These are phyloP conservation scores for Motacilla alba DNA, from an alignment of 2,113 vertebrate species.

Conservation along the genomic window DNA sequence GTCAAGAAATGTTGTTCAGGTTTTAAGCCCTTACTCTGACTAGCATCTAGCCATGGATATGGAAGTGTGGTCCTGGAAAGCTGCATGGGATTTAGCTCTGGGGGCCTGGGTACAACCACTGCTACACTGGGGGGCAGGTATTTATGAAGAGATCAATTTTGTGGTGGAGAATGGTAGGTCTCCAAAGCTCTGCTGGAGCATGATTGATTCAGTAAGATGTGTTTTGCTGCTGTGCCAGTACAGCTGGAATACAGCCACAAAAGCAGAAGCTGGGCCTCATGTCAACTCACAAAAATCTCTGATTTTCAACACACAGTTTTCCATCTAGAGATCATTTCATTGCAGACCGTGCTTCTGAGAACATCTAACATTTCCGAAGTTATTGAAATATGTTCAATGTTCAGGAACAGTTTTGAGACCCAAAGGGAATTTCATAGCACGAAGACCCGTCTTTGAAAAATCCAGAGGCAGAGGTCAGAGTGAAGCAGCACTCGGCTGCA, in stretches of 20 bases:
- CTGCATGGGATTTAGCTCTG: neutral
- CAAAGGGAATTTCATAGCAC: neutral
- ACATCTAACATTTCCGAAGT: neutral
- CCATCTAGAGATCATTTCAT: neutral
- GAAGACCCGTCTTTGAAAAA: rapidly evolving
- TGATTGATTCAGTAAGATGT: neutral
- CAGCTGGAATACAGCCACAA: neutral
- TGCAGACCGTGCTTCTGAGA: neutral
- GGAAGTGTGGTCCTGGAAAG: neutral
- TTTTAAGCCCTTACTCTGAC: neutral
- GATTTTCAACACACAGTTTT: neutral
- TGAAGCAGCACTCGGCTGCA: rapidly evolving
- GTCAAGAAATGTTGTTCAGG: neutral
- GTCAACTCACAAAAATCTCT: neutral
- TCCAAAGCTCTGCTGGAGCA: neutral
- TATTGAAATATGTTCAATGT: neutral
- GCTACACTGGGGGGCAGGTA: rapidly evolving
- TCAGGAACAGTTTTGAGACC: neutral
- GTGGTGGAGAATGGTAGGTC: neutral
- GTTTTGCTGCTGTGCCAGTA: neutral
- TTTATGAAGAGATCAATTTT: neutral
- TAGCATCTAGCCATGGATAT: neutral
- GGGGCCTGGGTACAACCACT: neutral
- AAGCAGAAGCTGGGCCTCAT: neutral
- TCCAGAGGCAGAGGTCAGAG: neutral